phyloP scores from a whole-genome alignment of 2,797 vertebrate genomes.

The Lacerta bilineata region DNA sequence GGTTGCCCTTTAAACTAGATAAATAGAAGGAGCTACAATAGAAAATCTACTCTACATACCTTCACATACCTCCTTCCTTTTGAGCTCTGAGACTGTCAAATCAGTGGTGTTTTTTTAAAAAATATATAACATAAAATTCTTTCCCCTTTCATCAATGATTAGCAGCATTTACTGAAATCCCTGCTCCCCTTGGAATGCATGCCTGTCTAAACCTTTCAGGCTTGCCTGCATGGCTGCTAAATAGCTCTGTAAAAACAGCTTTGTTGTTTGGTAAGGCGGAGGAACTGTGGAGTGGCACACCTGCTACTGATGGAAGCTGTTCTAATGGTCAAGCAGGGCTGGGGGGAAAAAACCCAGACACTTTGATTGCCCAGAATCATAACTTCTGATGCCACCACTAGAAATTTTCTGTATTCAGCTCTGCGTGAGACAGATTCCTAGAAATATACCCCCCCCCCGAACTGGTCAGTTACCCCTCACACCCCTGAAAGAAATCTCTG shows the following conservation, averaged over 20 bases:
- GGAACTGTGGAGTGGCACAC: slow-evolving; percentile 29
- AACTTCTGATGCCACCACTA: neutral
- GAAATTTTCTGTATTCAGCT: neutral
- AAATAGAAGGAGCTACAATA: neutral
- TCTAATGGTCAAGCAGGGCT: slow-evolving; percentile 11
- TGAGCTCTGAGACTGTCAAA: slow-evolving; percentile 11
- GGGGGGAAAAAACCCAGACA: slow-evolving; percentile 15
- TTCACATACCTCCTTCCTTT: slow-evolving; percentile 9
- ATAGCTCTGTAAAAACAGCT: slow-evolving; percentile 27
- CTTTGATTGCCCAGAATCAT: neutral
- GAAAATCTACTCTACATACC: neutral
- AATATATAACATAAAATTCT: slow-evolving; percentile 10
- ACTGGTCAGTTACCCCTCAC: neutral
- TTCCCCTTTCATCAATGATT: slow-evolving; percentile 18
- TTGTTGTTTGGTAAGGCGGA: slow-evolving; percentile 16
- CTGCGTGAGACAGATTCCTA: neutral
- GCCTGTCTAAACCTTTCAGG: slow-evolving; percentile 40
- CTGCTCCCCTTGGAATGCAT: neutral
- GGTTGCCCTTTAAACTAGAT: neutral
- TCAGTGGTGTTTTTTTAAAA: neutral
- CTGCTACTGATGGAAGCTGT: slow-evolving; percentile 30
- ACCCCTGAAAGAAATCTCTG: neutral
- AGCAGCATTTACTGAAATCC: slow-evolving; percentile 62
- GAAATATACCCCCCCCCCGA: neutral
- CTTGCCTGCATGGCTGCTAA: slow-evolving; percentile 31